These are phyloP conservation scores for Condylura cristata DNA, from an alignment of 2,113 vertebrate genomes.

Conservation along the genomic window DNA sequence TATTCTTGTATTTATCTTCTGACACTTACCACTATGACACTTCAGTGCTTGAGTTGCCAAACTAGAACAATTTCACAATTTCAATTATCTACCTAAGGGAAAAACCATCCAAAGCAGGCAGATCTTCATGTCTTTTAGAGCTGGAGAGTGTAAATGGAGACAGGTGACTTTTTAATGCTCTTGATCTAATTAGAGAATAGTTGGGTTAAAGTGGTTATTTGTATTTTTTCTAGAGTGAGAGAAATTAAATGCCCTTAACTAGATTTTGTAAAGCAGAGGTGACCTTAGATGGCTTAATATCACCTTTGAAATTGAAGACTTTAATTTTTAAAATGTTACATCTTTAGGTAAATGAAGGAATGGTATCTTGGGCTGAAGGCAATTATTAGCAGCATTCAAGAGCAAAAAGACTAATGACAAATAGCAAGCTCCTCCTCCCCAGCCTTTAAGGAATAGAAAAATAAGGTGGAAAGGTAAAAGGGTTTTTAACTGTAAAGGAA, in stretches of 20 bases:
- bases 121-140: constrained; percentile 10
- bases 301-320: background rate
- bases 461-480: background rate
- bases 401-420: background rate
- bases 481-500: background rate
- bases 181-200: constrained; percentile 59
- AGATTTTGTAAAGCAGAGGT: constrained; percentile 42
- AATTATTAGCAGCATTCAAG: constrained; percentile 4
- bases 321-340: constrained; percentile 1
- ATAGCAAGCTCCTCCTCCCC: background rate
- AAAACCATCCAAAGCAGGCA: constrained; percentile 4
- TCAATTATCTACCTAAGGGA: constrained; percentile 59
- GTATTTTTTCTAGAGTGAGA: constrained; percentile 42
- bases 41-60: constrained; percentile 46
- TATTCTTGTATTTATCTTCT: constrained; percentile 74
- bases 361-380: background rate
- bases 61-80: constrained; percentile 65
- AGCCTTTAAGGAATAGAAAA: background rate
- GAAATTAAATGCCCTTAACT: constrained; percentile 51
- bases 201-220: constrained; percentile 60
- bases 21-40: constrained; percentile 53
- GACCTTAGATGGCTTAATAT: background rate
- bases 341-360: background rate
- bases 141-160: constrained; percentile 11
- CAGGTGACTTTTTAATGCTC: constrained; percentile 28